Base-by-base conservation (phyloP, 2,797 vertebrate species). In the Podargus strigoides region DNA sequence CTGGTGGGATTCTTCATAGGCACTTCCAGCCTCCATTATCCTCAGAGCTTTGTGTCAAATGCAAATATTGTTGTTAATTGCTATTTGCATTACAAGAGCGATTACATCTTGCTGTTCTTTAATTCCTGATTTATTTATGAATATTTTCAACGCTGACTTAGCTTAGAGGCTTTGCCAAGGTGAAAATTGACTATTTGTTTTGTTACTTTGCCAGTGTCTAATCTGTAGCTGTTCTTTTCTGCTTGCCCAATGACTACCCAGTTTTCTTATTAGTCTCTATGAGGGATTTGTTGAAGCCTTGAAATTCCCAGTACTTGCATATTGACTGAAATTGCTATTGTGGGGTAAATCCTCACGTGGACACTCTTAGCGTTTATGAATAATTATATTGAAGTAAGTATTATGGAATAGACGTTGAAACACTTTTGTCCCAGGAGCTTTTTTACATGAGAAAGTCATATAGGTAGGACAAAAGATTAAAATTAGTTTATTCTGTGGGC, bases 81-180 rank as follows among this genome's bases (percentile, higher is more conserved):
- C 68, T 96, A 91, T 96, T 95, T 94, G 58, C 58, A 83, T 74
- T 93, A 75, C 75, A 83, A 77, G 56, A 75, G 23, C 0, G 46
- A 94, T 93, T 94, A 91, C 75, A 87, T 92, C 87, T 95, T 34
- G 16, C 72, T 80, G 56, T 85, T 94, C 68, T 85, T 87, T 94
- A 95, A 91, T 94, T 95, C 62, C 53, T 85, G 75, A 89, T 93
- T 92, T 96, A 92, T 95, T 94, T 95, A 93, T 91, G 47, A 92
- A 74, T 93, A 92, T 85, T 94, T 92, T 69, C 84, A 78, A 72
- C 30, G 39, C 30, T 68, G 56, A 60, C 76, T 90, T 95, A 92
- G 34, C 39, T 58, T 4, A 77, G 75, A 77, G 18, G 42, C 64
- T 94, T 95, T 93, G 87, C 84, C 81, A 89, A 92, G 84, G 75